Conservation (phyloP, 1,140 invertebrate genomes). For the Paraescarpia echinospica region DNA sequence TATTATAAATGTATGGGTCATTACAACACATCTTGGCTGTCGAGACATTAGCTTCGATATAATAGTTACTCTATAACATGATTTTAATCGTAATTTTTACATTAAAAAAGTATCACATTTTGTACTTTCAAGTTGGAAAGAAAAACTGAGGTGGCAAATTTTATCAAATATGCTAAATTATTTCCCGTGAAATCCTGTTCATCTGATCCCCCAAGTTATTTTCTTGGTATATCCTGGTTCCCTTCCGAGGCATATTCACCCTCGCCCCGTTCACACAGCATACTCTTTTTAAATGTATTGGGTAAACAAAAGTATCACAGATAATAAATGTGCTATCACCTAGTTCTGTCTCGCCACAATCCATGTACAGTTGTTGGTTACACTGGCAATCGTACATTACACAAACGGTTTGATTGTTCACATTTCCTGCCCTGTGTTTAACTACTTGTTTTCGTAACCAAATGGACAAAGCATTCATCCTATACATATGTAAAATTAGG, state of each 20-base stretch:
- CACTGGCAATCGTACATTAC: neutral
- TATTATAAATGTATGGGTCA: too few species aligned
- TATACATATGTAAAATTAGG: neutral
- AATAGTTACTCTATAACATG: too few species aligned
- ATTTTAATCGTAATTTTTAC: too few species aligned
- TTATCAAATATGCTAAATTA: neutral
- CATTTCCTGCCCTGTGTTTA: neutral
- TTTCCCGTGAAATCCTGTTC: neutral
- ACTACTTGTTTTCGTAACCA: neutral
- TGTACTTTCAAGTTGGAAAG: too few species aligned
- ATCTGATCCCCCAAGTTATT: neutral
- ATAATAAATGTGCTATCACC: neutral
- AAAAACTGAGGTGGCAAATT: too few species aligned
- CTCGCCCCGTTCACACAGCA: neutral
- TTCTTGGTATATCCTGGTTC: neutral
- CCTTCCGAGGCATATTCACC: neutral
- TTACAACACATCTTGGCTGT: too few species aligned
- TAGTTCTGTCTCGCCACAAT: neutral
- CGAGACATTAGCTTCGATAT: too few species aligned
- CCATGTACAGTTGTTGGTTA: neutral
- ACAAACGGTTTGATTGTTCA: neutral
- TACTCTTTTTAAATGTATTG: too few species aligned
- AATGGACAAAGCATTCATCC: neutral
- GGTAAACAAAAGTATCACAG: slow-evolving; percentile 5
- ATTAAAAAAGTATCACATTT: too few species aligned